These are phyloP conservation scores for Origma solitaria DNA, from an alignment of 2,113 vertebrate species.

Conservation along the genomic window DNA sequence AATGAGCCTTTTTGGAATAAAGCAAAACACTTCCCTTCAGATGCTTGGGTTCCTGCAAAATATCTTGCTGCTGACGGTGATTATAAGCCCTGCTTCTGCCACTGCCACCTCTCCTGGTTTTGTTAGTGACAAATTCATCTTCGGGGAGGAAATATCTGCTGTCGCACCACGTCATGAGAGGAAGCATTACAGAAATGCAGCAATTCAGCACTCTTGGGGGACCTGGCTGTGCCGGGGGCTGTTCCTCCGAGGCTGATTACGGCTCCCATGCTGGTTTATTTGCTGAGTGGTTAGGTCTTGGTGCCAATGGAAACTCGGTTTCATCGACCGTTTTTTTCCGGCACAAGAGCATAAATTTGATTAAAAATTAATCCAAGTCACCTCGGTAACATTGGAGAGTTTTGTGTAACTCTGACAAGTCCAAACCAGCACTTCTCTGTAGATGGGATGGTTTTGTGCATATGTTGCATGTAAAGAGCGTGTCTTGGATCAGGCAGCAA, in stretches of 20 bases:
- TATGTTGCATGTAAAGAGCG: background rate
- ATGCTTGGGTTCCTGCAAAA: background rate
- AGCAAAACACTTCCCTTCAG: background rate
- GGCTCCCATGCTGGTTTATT: constrained; percentile 13
- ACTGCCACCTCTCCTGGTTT: background rate
- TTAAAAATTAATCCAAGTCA: background rate
- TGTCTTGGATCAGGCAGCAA: background rate
- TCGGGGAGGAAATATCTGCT: constrained; percentile 10
- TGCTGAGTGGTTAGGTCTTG: background rate
- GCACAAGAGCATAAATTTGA: background rate
- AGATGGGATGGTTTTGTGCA: background rate
- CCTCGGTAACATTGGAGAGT: background rate
- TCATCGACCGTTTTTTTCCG: background rate
- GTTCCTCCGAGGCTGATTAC: background rate
- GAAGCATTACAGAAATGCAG: constrained; percentile 24
- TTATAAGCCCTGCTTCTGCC: background rate
- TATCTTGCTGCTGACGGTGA: background rate
- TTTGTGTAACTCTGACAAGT: background rate
- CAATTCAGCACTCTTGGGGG: background rate
- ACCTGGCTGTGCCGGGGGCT: background rate
- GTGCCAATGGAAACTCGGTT: constrained; percentile 25
- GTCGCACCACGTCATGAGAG: background rate
- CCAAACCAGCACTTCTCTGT: background rate
- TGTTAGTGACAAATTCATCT: background rate
- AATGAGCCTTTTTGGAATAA: background rate